Percentiles rank a stretch among this genome's conserved stretches.
Conservation (phyloP, 2,888 invertebrate species). For the Ischnus inquisitorius region DNA sequence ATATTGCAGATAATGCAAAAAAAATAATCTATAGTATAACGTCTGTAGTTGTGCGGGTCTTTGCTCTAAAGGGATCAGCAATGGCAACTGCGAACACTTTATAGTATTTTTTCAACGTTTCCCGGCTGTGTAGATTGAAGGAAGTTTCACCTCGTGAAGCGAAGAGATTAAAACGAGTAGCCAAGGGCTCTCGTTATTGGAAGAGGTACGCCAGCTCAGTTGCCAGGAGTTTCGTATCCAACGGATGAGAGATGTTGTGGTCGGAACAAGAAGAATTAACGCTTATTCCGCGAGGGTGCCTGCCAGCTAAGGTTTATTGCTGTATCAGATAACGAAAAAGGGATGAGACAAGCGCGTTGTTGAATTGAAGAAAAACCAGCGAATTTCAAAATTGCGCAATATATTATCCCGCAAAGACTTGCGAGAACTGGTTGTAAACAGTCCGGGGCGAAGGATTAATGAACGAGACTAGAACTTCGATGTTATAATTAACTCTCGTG, state of each 20-base stretch:
- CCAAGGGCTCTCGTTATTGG: slow-evolving; percentile 25
- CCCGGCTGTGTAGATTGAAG: neutral
- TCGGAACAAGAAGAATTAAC: slow-evolving; percentile 52
- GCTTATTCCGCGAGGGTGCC: slow-evolving; percentile 24
- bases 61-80: neutral
- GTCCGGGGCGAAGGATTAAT: slow-evolving; percentile 18
- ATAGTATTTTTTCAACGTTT: neutral
- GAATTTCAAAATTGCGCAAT: slow-evolving; percentile 11
- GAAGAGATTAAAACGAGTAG: slow-evolving; percentile 16
- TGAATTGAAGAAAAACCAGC: slow-evolving; percentile 3
- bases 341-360: neutral
- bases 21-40: neutral
- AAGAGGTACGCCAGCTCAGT: slow-evolving; percentile 8
- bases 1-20: neutral
- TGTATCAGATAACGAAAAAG: slow-evolving; percentile 26
- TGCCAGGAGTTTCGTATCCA: slow-evolving; percentile 29
- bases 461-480: slow-evolving; percentile 44
- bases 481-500: slow-evolving; percentile 36
- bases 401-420: slow-evolving; percentile 4
- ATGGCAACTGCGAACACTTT: neutral
- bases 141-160: neutral
- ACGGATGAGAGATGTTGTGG: slow-evolving; percentile 29
- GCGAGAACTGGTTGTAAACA: neutral
- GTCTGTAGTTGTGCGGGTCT: neutral
- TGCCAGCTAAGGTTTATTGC: slow-evolving; percentile 21